Percentiles rank a stretch among this genome's conserved stretches.
Evolutionary conservation across 2,113 vertebrate species (phyloP).

Genomic region (Sardina pilchardus): DNA sequence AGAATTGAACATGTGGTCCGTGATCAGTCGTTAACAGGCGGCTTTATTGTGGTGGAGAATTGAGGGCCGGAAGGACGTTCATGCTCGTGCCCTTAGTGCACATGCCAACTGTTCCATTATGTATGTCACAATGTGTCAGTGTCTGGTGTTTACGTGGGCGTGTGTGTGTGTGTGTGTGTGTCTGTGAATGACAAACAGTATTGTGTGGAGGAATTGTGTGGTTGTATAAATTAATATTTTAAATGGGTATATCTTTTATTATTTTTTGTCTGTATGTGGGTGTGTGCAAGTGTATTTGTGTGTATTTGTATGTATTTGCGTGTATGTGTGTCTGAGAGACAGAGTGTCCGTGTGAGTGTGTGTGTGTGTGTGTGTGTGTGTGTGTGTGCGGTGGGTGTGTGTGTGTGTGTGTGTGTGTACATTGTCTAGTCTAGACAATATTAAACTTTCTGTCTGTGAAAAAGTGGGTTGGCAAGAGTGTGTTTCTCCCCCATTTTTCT

Average conservation of each 20-base stretch:
- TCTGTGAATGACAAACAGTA: background rate
- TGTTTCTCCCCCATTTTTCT: background rate
- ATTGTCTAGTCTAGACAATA: background rate
- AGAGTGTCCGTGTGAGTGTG: background rate
- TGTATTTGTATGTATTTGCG: slow-evolving; percentile 58
- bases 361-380: slow-evolving; percentile 45
- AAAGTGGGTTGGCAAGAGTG: background rate
- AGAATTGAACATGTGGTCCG: too few relatives aligned
- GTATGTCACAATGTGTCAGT: background rate
- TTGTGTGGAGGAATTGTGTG: slow-evolving; percentile 44
- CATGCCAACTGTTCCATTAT: background rate
- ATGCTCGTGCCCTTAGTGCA: background rate
- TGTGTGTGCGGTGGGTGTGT: slow-evolving; percentile 17
- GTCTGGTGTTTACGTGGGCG: background rate
- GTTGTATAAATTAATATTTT: slow-evolving; percentile 59
- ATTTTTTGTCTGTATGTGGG: background rate
- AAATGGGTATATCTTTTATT: too few relatives aligned
- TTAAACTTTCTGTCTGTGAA: background rate
- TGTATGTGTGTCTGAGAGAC: background rate
- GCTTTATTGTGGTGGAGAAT: too few relatives aligned
- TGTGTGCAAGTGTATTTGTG: slow-evolving; percentile 44
- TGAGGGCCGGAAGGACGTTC: background rate
- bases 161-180: slow-evolving; percentile 15
- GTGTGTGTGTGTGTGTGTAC: background rate
- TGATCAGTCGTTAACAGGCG: too few relatives aligned